Conservation (phyloP, 2,113 vertebrate genomes). For the Sinosuthora webbiana region DNA sequence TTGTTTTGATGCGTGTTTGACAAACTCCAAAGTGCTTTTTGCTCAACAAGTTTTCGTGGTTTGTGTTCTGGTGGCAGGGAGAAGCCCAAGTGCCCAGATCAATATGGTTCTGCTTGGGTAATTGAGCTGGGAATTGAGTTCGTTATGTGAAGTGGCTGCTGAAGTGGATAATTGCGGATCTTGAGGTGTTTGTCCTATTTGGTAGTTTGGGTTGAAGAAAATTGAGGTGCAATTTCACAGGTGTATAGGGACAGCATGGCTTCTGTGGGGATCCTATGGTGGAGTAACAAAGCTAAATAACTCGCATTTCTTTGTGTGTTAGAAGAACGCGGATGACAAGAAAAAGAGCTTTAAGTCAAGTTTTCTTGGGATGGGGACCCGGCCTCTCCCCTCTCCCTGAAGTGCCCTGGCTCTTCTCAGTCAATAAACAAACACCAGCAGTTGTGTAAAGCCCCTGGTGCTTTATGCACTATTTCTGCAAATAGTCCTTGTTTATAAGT, state of each 20-base stretch:
- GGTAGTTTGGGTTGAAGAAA: not conserved
- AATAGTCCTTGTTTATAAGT: slow-evolving; percentile 54
- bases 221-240: not conserved
- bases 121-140: not conserved
- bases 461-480: slow-evolving; percentile 8
- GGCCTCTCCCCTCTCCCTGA: not conserved
- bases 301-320: not conserved
- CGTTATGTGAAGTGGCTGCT: not conserved
- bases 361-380: not conserved
- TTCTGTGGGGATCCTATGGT: not conserved
- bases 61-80: not conserved
- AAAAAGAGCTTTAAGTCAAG: not conserved
- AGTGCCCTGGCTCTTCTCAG: not conserved
- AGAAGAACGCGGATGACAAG: not conserved
- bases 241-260: not conserved
- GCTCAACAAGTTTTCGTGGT: not conserved
- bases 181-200: slow-evolving; percentile 1
- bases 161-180: not conserved
- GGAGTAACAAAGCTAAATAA: not conserved
- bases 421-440: not conserved
- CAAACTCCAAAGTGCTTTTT: not conserved
- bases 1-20: not conserved
- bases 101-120: not conserved
- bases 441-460: not conserved
- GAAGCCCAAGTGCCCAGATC: not conserved